Percentiles rank a stretch among this genome's conserved stretches.
These are phyloP conservation scores for Staurois parvus DNA, from an alignment of 2,797 vertebrate genomes.

Conservation along the genomic window DNA sequence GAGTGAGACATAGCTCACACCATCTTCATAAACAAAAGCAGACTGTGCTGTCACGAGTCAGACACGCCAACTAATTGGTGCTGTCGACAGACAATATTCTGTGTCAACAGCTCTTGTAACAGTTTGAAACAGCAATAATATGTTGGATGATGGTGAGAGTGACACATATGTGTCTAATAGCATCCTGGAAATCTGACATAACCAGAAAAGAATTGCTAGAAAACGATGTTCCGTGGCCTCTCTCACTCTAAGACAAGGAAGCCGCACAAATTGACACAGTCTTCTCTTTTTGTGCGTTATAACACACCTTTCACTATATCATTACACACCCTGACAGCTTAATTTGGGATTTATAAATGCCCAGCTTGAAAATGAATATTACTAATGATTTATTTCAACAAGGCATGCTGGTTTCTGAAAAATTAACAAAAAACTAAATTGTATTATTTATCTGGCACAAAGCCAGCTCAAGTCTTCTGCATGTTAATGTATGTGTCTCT, in stretches of 20 bases:
- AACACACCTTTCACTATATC: constrained; percentile 72
- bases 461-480: constrained; percentile 56
- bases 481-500: constrained; percentile 46
- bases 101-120: constrained; percentile 83
- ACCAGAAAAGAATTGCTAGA: constrained; percentile 79
- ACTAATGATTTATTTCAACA: constrained; percentile 71
- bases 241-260: constrained; percentile 43
- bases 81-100: constrained; percentile 86
- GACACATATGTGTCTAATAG: constrained; percentile 83
- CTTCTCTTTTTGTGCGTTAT: constrained; percentile 56
- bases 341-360: constrained; percentile 74
- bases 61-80: constrained; percentile 84
- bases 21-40: constrained; percentile 83
- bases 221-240: constrained; percentile 72
- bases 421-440: constrained; percentile 50
- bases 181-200: constrained; percentile 81
- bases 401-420: constrained; percentile 64
- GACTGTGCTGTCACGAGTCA: constrained; percentile 83
- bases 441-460: constrained; percentile 57
- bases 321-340: constrained; percentile 75
- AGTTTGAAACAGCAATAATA: constrained; percentile 86
- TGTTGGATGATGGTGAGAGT: constrained; percentile 82
- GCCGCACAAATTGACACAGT: constrained; percentile 55
- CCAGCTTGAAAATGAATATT: constrained; percentile 76
- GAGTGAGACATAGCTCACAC: constrained; percentile 79